Evolutionary conservation across 2,888 invertebrate species (phyloP), one percentile per base, ranked within the genome.

Genomic region (Diadegma fenestrale): DNA sequence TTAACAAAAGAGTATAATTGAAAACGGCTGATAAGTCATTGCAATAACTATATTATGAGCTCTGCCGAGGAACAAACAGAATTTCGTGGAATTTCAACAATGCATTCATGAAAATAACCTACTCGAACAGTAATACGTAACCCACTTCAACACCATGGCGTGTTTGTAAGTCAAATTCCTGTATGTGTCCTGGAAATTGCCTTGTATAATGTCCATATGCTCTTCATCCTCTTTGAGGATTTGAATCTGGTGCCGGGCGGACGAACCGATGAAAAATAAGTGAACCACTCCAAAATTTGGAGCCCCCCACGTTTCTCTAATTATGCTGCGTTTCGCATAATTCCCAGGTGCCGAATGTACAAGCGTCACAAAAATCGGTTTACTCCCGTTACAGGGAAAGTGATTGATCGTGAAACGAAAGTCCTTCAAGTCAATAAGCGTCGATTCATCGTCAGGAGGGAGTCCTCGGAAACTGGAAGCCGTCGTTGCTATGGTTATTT

Each of bases 381-480:
- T 89, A 61, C 94, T 94, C 22, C 93, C 92, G 72, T 94, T 93
- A 89, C 96, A 96, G 0, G 95, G 94, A 30, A 94, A 93, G 78
- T 96, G 95, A 87, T 95, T 95, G 61, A 96, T 95, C 76, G 94
- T 93, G 91, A 96, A 97, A n/a, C 94, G 93, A 91, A 97, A 97
- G 89, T 95, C 94, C 71, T 94, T 94, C 68, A 97, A 92, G 85
- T 94, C 91, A 72, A 94, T 93, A 69, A 93, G 88, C 6, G 90
- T 93, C 30, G 91, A 90, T 88, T 90, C 90, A 89, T 93, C 93
- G 81, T 89, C 90, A 87, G 89, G 86, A 77, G 92, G 89, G 73
- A 93, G 89, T 72, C 93, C 91, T 88, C 88, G 89, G 48, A 89
- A 61, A 51, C 89, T 88, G 75, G 91, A 91, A 14, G 91, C 10